Base-by-base conservation (phyloP, 2,797 vertebrate genomes). In the Uromys caudimaculatus region DNA sequence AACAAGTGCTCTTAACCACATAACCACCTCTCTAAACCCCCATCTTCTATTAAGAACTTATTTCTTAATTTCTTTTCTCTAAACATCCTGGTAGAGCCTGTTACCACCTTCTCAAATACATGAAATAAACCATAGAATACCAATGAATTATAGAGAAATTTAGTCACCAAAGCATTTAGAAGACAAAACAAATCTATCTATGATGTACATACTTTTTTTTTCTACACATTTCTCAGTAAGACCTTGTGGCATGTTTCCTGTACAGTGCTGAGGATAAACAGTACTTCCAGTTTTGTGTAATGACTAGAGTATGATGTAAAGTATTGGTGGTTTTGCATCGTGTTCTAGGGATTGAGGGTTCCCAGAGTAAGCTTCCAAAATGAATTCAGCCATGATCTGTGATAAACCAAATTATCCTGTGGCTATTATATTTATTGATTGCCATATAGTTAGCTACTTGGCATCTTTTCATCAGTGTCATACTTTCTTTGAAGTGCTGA, bases 361-460 rank as follows among this genome's bases (percentile, higher is more conserved):
- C 16, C 27, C 14, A 62, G 58, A 83, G 38, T 62, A 62, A 44
- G 58, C n/a, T 32, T 27, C 29, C 16, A 58, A 73, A 95, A 94
- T 84, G 76, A 81, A 79, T 44, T 84, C 60, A 81, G 60, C 17
- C 4, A 6, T 16, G 32, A 76, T 64, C 93, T 92, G 32, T 52
- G 91, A 89, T 32, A 69, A 87, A 93, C 79, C 35, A 91, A 60
- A 17, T 38, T 52, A 29, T 76, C 29, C 89, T 71, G 35, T 91
- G 38, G 69, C 24, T 67, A 38, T 52, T 73, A 24, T 29, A 60
- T 35, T 38, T 93, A 91, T 94, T 60, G 87, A 89, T 91, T 50
- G 89, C 78, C 54, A 64, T 41, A 32, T 14, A 71, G 19, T 79
- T 95, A 93, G 75, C 91, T 89, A 29, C 60, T 29, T 71, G 44